Evolutionary conservation across 2,113 vertebrate genomes (phyloP).

Genomic region (Hirundichthys speculiger): DNA sequence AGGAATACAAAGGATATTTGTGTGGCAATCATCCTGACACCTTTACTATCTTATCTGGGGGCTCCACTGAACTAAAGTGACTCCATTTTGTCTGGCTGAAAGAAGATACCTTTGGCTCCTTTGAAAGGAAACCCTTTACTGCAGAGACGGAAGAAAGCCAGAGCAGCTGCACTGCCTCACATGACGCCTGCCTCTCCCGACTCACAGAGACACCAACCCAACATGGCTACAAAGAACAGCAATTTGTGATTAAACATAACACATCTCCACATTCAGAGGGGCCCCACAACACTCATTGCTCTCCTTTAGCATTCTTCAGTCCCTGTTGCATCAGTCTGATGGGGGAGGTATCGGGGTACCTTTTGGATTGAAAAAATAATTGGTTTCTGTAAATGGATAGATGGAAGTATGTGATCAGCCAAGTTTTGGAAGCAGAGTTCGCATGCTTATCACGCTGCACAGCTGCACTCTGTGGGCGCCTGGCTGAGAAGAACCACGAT

Average conservation of each 20-base stretch:
- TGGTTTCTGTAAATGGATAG: conserved; percentile 65
- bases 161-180: conserved; percentile 58
- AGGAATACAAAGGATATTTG: conserved; percentile 34
- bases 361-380: conserved; percentile 71
- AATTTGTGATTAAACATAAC: conserved; percentile 65
- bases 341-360: conserved; percentile 57
- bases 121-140: conserved; percentile 60
- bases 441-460: conserved; percentile 56
- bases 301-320: conserved; percentile 29
- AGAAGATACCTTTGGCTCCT: conserved; percentile 55
- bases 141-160: conserved; percentile 48
- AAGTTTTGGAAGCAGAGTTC: conserved; percentile 54
- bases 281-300: conserved; percentile 31
- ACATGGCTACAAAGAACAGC: conserved; percentile 51
- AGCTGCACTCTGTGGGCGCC: conserved; percentile 52
- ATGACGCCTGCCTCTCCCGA: conserved; percentile 39
- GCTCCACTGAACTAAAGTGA: conserved; percentile 44
- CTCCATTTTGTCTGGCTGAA: conserved; percentile 55
- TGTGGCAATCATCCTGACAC: conserved; percentile 43
- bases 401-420: conserved; percentile 52
- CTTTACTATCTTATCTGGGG: conserved; percentile 59
- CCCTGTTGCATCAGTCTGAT: conserved; percentile 33
- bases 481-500: background rate
- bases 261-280: conserved; percentile 38
- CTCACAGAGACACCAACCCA: conserved; percentile 46